Percentiles rank a stretch among this genome's conserved stretches.
Evolutionary conservation across 2,113 vertebrate species (phyloP).

Genomic region (Nasalis larvatus): DNA sequence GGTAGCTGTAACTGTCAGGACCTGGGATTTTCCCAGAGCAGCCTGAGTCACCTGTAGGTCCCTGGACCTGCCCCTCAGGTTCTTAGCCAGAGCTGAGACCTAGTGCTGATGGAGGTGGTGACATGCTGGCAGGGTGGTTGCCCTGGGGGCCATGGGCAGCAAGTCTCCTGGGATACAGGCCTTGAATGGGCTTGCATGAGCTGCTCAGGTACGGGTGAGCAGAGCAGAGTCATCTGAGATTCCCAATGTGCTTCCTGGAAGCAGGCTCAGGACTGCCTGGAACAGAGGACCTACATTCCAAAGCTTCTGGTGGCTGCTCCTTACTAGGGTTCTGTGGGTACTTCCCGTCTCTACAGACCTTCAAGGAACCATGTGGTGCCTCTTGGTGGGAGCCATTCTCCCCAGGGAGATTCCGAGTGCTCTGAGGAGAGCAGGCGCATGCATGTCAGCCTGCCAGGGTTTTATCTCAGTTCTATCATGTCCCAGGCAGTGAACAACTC

Average conservation of each 20-base stretch:
- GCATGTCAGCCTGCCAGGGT: accelerated
- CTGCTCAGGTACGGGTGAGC: neutral
- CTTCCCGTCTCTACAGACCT: neutral
- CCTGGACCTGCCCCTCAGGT: neutral
- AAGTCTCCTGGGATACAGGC: neutral
- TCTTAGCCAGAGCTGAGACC: neutral
- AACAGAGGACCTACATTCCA: accelerated
- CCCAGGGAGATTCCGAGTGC: neutral
- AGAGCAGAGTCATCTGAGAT: neutral
- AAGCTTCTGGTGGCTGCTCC: neutral
- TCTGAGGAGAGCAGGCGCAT: neutral
- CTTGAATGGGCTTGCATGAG: accelerated
- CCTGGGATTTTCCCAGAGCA: neutral
- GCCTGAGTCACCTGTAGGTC: neutral
- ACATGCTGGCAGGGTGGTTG: neutral
- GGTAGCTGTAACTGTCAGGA: neutral
- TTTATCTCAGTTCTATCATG: accelerated
- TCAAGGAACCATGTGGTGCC: neutral
- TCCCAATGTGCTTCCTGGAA: accelerated
- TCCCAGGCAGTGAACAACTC: too few species aligned
- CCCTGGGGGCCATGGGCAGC: neutral
- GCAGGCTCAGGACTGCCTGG: neutral
- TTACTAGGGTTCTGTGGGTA: neutral
- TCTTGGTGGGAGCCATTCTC: neutral
- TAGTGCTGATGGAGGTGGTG: too few species aligned